Conservation (phyloP, 2,888 invertebrate species). For the Pilophorus perplexus region DNA sequence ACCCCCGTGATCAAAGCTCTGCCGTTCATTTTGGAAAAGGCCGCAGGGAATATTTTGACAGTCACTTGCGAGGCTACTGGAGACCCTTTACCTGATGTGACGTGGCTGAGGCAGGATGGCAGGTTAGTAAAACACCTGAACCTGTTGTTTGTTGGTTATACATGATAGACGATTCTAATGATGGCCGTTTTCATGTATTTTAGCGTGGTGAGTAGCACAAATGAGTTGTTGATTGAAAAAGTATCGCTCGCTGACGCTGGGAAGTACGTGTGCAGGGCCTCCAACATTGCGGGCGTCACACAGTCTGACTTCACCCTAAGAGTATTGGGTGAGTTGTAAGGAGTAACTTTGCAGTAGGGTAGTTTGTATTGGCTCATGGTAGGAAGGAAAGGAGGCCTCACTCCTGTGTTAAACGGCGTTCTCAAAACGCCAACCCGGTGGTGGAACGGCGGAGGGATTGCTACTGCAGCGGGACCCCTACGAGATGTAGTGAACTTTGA, state of each 20-base stretch:
- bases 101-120: constrained; percentile 53
- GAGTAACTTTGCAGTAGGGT: too few relatives aligned
- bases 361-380: too few relatives aligned
- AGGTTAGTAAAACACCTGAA: too few relatives aligned
- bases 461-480: too few relatives aligned
- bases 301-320: constrained; percentile 53
- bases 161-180: too few relatives aligned
- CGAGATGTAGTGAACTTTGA: too few relatives aligned
- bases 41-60: constrained; percentile 49
- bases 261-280: constrained; percentile 59
- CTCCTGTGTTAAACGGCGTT: too few relatives aligned
- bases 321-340: constrained; percentile 55
- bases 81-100: constrained; percentile 55
- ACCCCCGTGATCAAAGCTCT: constrained; percentile 33
- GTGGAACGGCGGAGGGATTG: too few relatives aligned
- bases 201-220: constrained; percentile 1
- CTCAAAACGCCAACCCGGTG: too few relatives aligned
- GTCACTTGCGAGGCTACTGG: constrained; percentile 58
- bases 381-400: too few relatives aligned
- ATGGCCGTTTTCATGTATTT: too few relatives aligned
- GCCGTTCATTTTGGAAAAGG: constrained; percentile 14
- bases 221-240: constrained; percentile 51
- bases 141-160: too few relatives aligned
- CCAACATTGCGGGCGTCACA: constrained; percentile 58
- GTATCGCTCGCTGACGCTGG: constrained; percentile 57